Percentiles rank a stretch among this genome's conserved stretches.
These are phyloP conservation scores for Hirudinaria manillensis DNA, from an alignment of 2,888 invertebrate genomes.

Conservation along the genomic window DNA sequence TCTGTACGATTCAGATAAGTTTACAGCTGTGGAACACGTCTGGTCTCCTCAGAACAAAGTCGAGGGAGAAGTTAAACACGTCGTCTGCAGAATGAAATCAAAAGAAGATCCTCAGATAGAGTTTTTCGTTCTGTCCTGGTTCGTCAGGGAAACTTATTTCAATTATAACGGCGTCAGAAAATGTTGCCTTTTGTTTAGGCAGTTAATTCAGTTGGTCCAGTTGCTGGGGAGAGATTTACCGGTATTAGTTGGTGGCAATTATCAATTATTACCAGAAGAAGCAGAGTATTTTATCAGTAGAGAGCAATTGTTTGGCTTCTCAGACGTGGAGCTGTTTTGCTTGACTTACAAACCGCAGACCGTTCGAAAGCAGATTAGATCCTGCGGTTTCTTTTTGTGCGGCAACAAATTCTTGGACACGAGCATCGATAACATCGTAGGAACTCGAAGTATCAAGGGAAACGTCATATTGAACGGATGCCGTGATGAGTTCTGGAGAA, in stretches of 20 bases:
- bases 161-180: conserved; percentile 15
- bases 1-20: conserved; percentile 23
- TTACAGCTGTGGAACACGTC: conserved; percentile 19
- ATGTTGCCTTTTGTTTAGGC: conserved; percentile 12
- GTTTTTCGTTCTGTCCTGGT: conserved; percentile 30
- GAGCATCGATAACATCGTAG: background rate
- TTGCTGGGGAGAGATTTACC: conserved; percentile 23
- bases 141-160: conserved; percentile 16
- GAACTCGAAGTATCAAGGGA: conserved; percentile 23
- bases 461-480: conserved; percentile 28
- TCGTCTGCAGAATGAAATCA: conserved; percentile 15
- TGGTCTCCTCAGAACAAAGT: conserved; percentile 23
- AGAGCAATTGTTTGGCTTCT: conserved; percentile 8
- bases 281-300: conserved; percentile 7
- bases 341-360: conserved; percentile 2
- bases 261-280: conserved; percentile 16
- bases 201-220: conserved; percentile 16
- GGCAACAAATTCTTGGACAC: conserved; percentile 17
- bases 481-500: conserved; percentile 27
- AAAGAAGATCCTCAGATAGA: conserved; percentile 16
- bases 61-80: conserved; percentile 20
- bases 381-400: conserved; percentile 29
- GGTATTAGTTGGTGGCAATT: conserved; percentile 27
- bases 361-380: conserved; percentile 11
- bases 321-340: background rate